These are phyloP conservation scores for Diorhabda carinulata DNA, from an alignment of 1,140 invertebrate genomes.

Conservation along the genomic window DNA sequence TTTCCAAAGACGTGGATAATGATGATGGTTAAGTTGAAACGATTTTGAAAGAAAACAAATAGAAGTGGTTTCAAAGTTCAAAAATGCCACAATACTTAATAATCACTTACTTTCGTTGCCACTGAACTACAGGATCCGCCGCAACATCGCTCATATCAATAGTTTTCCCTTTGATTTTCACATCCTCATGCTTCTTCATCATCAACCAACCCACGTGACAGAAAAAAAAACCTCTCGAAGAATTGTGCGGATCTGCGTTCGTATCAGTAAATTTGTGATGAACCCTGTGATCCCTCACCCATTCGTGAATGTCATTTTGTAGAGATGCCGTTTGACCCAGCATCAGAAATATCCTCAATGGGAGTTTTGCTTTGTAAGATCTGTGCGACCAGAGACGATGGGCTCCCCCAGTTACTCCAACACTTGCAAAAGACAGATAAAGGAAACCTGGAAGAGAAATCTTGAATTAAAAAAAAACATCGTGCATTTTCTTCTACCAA, in stretches of 20 bases:
- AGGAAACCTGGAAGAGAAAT: slow-evolving; percentile 15
- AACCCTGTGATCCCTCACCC: slow-evolving; percentile 81
- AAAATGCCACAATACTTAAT: not conserved
- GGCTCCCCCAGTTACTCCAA: slow-evolving; percentile 89
- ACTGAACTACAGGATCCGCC: slow-evolving; percentile 59
- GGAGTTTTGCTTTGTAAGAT: slow-evolving; percentile 90
- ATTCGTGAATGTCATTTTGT: slow-evolving; percentile 68
- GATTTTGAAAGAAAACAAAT: no score
- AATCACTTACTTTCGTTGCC: slow-evolving; percentile 56
- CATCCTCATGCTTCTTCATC: slow-evolving; percentile 62
- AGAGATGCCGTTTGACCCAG: slow-evolving; percentile 75
- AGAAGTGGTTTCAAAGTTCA: no score
- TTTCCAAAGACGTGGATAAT: no score
- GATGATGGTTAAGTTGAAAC: no score
- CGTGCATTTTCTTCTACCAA: no score
- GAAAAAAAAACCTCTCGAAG: slow-evolving; percentile 68
- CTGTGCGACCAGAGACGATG: slow-evolving; percentile 92
- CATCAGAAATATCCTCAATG: slow-evolving; percentile 71
- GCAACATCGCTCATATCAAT: slow-evolving; percentile 65
- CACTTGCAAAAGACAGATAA: slow-evolving; percentile 14
- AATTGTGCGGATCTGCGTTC: slow-evolving; percentile 68
- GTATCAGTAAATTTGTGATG: slow-evolving; percentile 80
- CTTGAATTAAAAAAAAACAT: no score
- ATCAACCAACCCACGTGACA: slow-evolving; percentile 72
- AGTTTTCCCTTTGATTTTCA: slow-evolving; percentile 58